phyloP scores from a whole-genome alignment of 2,888 invertebrate genomes.

The Malthinus flaveolus region DNA sequence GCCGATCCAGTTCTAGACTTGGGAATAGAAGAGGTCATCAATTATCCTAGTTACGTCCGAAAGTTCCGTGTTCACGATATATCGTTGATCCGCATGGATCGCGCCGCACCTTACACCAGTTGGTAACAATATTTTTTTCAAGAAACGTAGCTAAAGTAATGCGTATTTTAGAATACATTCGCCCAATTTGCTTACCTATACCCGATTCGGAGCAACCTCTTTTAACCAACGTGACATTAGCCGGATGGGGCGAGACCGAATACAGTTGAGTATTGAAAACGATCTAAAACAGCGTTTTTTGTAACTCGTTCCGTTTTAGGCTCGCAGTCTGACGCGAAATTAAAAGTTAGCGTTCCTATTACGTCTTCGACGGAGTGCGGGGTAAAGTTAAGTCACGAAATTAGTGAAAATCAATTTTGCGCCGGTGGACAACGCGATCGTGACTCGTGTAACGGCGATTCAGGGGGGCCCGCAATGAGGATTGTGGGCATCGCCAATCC shows the following conservation, averaged over 20 bases:
- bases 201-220: background rate
- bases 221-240: background rate
- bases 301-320: background rate
- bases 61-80: background rate
- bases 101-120: background rate
- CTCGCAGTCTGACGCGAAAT: background rate
- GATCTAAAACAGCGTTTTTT: background rate
- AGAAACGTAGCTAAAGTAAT: background rate
- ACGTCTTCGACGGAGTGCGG: background rate
- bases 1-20: background rate
- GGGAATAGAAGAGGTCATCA: background rate
- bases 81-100: background rate
- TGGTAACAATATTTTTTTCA: background rate
- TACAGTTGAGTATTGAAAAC: background rate
- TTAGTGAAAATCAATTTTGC: conserved; percentile 58
- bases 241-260: conserved; percentile 6
- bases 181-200: background rate
- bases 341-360: conserved; percentile 16
- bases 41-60: background rate
- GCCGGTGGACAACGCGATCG: conserved; percentile 48
- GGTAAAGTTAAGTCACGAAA: conserved; percentile 38
- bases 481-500: background rate
- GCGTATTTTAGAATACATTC: background rate
- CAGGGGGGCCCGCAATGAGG: background rate
- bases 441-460: background rate